A percentile compares a stretch with the other conserved stretches of the same genome.
Conservation (phyloP, 2,113 vertebrate species). For the Danionella cerebrum region DNA sequence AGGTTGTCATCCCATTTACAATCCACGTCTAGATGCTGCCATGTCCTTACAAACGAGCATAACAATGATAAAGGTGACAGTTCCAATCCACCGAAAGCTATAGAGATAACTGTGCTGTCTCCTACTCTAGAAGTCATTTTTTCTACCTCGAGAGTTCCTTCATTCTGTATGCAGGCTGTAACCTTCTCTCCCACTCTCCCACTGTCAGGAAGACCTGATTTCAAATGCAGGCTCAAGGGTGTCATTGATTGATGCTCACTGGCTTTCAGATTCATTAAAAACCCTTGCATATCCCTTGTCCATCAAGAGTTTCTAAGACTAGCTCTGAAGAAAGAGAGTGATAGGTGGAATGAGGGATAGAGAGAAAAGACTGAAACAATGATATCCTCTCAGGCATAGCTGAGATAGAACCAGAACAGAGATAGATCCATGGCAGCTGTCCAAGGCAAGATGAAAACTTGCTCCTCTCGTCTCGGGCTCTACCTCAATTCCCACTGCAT, state of each 20-base stretch:
- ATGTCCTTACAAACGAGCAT: not conserved
- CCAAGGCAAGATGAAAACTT: conserved; percentile 49
- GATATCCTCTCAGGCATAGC: conserved; percentile 29
- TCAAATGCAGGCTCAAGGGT: conserved; percentile 32
- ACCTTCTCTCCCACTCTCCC: conserved; percentile 27
- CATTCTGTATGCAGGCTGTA: conserved; percentile 9
- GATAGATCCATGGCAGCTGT: conserved; percentile 38
- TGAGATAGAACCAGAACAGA: conserved; percentile 33
- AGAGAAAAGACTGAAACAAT: conserved; percentile 2
- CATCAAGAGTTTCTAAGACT: not conserved
- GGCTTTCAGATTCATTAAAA: conserved; percentile 45
- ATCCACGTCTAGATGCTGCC: not conserved
- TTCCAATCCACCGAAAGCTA: not conserved
- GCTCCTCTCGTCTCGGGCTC: conserved; percentile 14
- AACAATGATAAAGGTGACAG: not conserved
- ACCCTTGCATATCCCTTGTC: conserved; percentile 28
- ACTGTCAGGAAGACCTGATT: conserved; percentile 28
- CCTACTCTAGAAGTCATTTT: not conserved
- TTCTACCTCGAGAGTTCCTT: not conserved
- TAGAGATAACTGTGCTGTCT: not conserved
- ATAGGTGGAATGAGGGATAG: conserved; percentile 2
- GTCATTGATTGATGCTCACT: conserved; percentile 35
- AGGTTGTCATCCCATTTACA: conserved; percentile 20
- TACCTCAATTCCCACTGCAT: conserved; percentile 33
- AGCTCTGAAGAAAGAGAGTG: conserved; percentile 8